Evolutionary conservation across 2,888 invertebrate species (phyloP).

Genomic region (Embidobia sp.): DNA sequence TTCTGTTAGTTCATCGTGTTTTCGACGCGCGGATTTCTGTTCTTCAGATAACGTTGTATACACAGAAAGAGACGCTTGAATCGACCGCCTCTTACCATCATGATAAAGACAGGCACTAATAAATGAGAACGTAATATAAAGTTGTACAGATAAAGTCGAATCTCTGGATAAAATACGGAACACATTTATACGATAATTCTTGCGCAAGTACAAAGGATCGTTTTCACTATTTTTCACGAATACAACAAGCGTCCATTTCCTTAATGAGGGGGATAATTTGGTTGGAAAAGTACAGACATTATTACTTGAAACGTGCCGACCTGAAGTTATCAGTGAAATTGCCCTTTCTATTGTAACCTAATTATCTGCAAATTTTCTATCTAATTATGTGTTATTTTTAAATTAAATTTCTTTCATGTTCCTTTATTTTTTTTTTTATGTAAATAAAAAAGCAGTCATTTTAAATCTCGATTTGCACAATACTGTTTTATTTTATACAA

Average conservation of each 20-base stretch:
- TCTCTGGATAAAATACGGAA: constrained; percentile 47
- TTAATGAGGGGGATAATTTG: constrained; percentile 45
- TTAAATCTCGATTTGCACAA: too few relatives aligned
- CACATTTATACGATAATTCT: constrained; percentile 48
- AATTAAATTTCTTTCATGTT: constrained; percentile 17
- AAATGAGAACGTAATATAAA: constrained; percentile 55
- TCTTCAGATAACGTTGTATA: constrained; percentile 57
- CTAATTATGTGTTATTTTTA: constrained; percentile 22
- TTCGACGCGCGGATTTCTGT: constrained; percentile 60
- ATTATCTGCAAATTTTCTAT: constrained; percentile 26
- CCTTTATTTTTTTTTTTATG: too few relatives aligned
- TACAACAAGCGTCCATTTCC: constrained; percentile 29
- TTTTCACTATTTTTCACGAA: constrained; percentile 41
- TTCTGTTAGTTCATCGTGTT: constrained; percentile 60
- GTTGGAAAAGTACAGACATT: constrained; percentile 17
- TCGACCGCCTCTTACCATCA: constrained; percentile 47
- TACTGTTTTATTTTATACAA: too few relatives aligned
- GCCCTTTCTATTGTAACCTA: constrained; percentile 23
- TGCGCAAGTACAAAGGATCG: constrained; percentile 35
- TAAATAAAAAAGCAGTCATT: too few relatives aligned
- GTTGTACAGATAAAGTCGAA: constrained; percentile 46
- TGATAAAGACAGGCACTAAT: constrained; percentile 58
- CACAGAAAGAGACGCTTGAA: constrained; percentile 55
- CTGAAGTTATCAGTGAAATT: constrained; percentile 28
- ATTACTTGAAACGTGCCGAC: constrained; percentile 33